Percentiles rank a stretch among this genome's conserved stretches.
Evolutionary conservation across 2,113 vertebrate species (phyloP).

Genomic region (Philantomba maxwellii): DNA sequence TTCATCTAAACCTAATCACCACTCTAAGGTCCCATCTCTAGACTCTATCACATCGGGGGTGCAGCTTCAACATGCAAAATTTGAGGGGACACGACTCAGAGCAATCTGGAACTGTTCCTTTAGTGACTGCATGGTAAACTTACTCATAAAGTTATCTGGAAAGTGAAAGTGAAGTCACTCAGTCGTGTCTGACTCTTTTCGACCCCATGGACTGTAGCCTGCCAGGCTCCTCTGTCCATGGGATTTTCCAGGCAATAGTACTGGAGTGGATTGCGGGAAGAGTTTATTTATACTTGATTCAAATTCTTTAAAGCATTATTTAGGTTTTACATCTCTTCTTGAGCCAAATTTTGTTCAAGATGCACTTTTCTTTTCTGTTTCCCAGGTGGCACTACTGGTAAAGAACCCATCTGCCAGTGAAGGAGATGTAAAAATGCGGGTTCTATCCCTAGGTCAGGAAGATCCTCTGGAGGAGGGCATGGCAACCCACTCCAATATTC

Average conservation of each 20-base stretch:
- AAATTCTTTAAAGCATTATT: background rate
- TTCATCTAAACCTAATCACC: background rate
- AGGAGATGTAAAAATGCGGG: fast-evolving
- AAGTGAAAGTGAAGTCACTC: too few species aligned
- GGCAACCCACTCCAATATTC: background rate
- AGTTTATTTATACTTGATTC: background rate
- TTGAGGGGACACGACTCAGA: background rate
- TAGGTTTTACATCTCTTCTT: background rate
- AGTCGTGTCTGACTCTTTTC: too few species aligned
- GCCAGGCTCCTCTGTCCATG: too few species aligned
- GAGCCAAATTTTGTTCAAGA: background rate
- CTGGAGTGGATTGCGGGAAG: background rate
- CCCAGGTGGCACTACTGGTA: background rate
- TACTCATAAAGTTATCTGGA: background rate
- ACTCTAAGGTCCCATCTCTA: background rate
- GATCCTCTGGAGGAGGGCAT: background rate
- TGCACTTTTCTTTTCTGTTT: background rate
- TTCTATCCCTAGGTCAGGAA: background rate
- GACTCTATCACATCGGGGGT: background rate
- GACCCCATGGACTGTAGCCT: too few species aligned
- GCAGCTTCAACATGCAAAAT: background rate
- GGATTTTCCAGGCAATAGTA: too few species aligned
- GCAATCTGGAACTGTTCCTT: background rate
- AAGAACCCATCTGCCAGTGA: background rate
- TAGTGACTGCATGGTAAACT: background rate